Base-by-base conservation (phyloP, 2,888 invertebrate species). In the Nephrotoma flavescens region DNA sequence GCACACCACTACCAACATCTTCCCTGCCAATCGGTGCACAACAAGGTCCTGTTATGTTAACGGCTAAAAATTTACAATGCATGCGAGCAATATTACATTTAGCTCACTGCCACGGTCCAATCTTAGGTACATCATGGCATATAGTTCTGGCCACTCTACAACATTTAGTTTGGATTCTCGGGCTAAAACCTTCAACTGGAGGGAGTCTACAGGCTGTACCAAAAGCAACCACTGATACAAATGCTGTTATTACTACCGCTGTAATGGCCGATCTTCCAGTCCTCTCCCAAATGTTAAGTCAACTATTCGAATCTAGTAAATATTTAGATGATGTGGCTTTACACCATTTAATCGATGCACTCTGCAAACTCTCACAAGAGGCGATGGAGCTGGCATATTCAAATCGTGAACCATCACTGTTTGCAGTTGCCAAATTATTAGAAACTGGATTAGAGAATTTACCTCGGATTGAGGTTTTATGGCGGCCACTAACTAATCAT, bases 341-440 rank as follows among this genome's bases (percentile, higher is more conserved):
- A 4, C 98, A 99, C 92, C 98, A 99, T 91, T 93, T 99, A 47
- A 98, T 99, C 86, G 98, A 99, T 91, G 99, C 99, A 0, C 93
- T 99, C 0, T 98, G 98, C 90, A 98, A 98, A 92, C 93, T 99
- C 31, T 98, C 98, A 0, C 96, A 97, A 88, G 99, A 99, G 91
- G 97, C 98, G 41, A 98, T 99, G 98, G 98, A 99, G 89, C 92
- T 98, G 87, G 98, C 98, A 0, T 98, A 97, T 91, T 96, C 97
- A 9, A 99, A 98, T 91, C 94, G 98, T 91, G 99, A 99, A 90
- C 99, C 99, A 0, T 99, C 98, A 0, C 91, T 99, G 87, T 99
- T 99, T 92, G 98, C 99, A 3, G 98, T 99, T 3, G 98, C 99
- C 3, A 99, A 99, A 91, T 92, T 99, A n/a, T 93, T 99, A n/a